phyloP scores from a whole-genome alignment of 2,888 invertebrate genomes.

The Dynastes maya region DNA sequence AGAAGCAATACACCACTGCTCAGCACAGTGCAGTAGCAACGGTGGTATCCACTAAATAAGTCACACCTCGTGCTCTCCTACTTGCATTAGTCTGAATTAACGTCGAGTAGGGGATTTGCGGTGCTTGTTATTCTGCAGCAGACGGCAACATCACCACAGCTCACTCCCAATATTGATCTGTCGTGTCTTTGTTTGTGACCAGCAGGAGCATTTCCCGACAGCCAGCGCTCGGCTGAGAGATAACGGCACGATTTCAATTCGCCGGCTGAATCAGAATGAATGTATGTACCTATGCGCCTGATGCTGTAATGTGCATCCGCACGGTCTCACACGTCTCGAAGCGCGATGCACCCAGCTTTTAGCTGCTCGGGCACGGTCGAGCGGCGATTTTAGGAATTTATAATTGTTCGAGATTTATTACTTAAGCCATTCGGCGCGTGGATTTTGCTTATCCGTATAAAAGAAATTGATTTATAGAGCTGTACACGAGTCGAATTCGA shows the following conservation, averaged over 20 bases:
- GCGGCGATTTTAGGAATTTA: slow-evolving; percentile 25
- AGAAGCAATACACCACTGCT: not conserved
- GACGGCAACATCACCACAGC: slow-evolving; percentile 25
- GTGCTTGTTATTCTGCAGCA: slow-evolving; percentile 36
- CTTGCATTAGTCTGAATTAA: slow-evolving; percentile 37
- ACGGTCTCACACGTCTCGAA: slow-evolving; percentile 14
- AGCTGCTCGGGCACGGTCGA: not conserved
- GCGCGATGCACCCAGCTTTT: not conserved
- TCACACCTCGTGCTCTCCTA: not conserved
- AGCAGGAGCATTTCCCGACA: slow-evolving; percentile 20
- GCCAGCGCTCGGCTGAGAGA: slow-evolving; percentile 15
- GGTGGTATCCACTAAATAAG: slow-evolving; percentile 12
- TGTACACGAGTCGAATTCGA: not conserved
- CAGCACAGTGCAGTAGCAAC: not conserved
- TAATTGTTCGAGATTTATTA: slow-evolving; percentile 21
- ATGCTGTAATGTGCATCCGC: slow-evolving; percentile 21
- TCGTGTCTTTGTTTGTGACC: slow-evolving; percentile 42
- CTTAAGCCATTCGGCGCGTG: slow-evolving; percentile 1
- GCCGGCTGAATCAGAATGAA: not conserved
- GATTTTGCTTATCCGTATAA: not conserved
- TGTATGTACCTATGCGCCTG: slow-evolving; percentile 4
- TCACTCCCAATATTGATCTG: slow-evolving; percentile 38
- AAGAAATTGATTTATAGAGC: slow-evolving; percentile 23
- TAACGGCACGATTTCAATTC: slow-evolving; percentile 37
- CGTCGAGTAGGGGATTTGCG: slow-evolving; percentile 22